phyloP scores from a whole-genome alignment of 2,113 vertebrate species.

The Rhinolophus ferrumequinum region DNA sequence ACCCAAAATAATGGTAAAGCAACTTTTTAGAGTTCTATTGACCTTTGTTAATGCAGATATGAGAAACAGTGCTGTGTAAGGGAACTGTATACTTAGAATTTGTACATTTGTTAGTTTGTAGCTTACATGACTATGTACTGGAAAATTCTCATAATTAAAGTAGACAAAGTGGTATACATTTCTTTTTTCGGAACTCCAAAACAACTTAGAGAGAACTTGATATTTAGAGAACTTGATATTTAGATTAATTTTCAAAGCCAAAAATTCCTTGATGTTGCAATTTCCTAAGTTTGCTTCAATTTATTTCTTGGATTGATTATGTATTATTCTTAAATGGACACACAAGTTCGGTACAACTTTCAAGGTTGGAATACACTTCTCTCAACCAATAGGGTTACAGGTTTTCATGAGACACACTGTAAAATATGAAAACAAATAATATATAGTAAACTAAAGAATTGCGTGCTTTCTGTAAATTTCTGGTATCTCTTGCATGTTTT shows the following conservation, averaged over 20 bases:
- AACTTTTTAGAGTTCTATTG: not conserved
- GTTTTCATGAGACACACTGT: not conserved
- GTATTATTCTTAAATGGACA: not conserved
- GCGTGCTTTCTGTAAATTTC: not conserved
- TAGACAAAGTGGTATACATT: not conserved
- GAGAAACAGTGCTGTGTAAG: not conserved
- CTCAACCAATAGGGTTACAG: not conserved
- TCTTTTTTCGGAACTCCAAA: not conserved
- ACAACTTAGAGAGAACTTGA: not conserved
- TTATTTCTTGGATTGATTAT: not conserved
- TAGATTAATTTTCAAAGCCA: not conserved
- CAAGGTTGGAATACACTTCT: not conserved
- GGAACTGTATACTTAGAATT: not conserved
- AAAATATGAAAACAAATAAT: constrained; percentile 8
- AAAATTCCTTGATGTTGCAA: not conserved
- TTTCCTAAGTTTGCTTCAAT: not conserved
- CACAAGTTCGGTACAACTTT: not conserved
- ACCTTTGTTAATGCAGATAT: not conserved
- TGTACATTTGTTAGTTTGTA: not conserved
- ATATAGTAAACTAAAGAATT: not conserved
- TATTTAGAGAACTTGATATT: not conserved
- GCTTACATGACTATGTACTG: not conserved
- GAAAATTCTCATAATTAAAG: constrained; percentile 9
- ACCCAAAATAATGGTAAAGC: not conserved
- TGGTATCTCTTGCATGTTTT: not conserved